Evolutionary conservation across 2,113 vertebrate species (phyloP).

Genomic region (Scopus umbretta): DNA sequence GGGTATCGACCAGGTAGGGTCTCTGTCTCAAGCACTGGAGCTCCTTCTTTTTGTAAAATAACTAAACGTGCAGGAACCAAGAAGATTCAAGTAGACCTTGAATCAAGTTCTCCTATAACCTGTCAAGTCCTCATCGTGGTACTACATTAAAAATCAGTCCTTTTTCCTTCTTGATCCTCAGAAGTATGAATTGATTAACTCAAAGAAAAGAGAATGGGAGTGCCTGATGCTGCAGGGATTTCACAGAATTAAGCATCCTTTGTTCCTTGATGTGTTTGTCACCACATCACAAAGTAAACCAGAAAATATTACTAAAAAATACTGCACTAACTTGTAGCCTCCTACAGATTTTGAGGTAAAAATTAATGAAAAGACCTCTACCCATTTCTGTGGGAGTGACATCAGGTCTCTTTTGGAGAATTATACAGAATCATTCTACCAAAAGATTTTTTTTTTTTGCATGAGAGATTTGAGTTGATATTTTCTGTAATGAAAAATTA

Average conservation of each 20-base stretch:
- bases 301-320: neutral
- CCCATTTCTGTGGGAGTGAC: neutral
- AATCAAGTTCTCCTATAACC: neutral
- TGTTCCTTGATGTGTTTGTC: neutral
- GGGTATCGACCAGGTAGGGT: neutral
- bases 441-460: neutral
- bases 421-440: neutral
- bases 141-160: neutral
- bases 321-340: neutral
- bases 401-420: neutral
- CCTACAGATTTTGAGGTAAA: neutral
- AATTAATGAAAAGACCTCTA: neutral
- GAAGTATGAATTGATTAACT: neutral
- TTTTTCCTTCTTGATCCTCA: neutral
- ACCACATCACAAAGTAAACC: neutral
- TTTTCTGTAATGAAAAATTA: neutral
- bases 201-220: neutral
- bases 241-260: neutral
- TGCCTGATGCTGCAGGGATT: neutral
- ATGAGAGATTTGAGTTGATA: neutral
- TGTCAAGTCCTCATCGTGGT: neutral
- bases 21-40: neutral
- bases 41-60: neutral
- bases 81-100: neutral
- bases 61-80: neutral